phyloP scores from a whole-genome alignment of 2,113 vertebrate genomes.

The Eurypyga helias region DNA sequence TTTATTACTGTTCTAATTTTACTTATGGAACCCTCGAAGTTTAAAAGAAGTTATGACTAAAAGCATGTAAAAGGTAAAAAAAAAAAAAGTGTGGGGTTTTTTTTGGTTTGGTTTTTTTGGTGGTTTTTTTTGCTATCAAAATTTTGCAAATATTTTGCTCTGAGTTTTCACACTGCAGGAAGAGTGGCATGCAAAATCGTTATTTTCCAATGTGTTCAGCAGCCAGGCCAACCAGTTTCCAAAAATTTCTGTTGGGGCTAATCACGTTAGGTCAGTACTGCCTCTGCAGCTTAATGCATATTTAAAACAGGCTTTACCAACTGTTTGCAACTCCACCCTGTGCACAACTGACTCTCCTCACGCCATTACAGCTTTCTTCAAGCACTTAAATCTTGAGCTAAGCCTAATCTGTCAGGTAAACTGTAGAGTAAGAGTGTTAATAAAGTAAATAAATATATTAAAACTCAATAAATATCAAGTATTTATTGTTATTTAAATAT shows the following conservation, averaged over 20 bases:
- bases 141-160: no score
- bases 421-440: not conserved
- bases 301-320: not conserved
- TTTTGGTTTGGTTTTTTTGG: no score
- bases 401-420: not conserved
- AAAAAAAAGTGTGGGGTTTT: no score
- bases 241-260: not conserved
- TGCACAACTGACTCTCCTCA: not conserved
- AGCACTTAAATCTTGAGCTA: not conserved
- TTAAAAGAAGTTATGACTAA: not conserved
- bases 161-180: not conserved
- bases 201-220: not conserved
- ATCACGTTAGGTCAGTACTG: rapidly evolving
- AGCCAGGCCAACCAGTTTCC: not conserved
- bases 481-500: no score
- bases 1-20: not conserved
- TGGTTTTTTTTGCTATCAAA: no score
- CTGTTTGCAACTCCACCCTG: not conserved
- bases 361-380: not conserved
- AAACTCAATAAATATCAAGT: not conserved
- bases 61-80: not conserved
- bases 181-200: not conserved
- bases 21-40: not conserved
- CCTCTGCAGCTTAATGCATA: not conserved
- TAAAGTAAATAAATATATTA: not conserved